These are phyloP conservation scores for Catamblyrhynchus diadema DNA, from an alignment of 2,797 vertebrate genomes.

Conservation along the genomic window DNA sequence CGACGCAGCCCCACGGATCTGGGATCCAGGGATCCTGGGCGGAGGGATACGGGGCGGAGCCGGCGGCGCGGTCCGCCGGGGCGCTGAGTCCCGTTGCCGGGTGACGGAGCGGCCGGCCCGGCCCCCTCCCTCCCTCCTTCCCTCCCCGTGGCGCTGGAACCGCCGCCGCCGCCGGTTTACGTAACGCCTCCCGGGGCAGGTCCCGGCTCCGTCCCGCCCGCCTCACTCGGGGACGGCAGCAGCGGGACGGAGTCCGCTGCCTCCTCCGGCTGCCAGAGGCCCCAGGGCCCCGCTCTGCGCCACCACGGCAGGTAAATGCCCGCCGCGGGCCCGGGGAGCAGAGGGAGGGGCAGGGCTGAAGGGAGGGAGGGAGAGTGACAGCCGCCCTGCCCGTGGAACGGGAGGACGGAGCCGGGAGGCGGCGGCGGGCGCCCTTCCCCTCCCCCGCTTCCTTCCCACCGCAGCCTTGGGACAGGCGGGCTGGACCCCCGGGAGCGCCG, in stretches of 20 bases:
- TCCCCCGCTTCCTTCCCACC: not conserved
- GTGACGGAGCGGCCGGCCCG: conserved; percentile 76
- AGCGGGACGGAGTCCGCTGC: conserved; percentile 68
- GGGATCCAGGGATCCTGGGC: conserved; percentile 34
- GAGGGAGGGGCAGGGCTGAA: not conserved
- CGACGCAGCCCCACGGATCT: accelerated
- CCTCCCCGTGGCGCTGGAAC: conserved; percentile 67
- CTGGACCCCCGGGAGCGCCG: not conserved
- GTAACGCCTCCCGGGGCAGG: conserved; percentile 77
- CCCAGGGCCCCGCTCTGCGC: conserved; percentile 51
- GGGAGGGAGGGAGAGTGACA: not conserved
- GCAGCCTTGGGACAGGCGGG: not conserved
- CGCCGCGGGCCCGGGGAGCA: not conserved
- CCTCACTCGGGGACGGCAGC: conserved; percentile 70
- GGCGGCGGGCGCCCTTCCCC: not conserved
- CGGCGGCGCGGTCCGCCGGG: conserved; percentile 36
- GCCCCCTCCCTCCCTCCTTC: not conserved
- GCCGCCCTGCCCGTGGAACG: not conserved
- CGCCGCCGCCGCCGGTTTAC: conserved; percentile 70
- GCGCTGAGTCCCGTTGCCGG: conserved; percentile 86
- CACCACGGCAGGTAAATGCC: conserved; percentile 69
- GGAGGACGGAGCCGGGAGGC: not conserved
- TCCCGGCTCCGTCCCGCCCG: conserved; percentile 69
- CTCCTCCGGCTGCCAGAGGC: conserved; percentile 58
- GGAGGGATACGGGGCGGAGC: conserved; percentile 84